These are phyloP conservation scores for Hemitrygon akajei DNA, from an alignment of 2,797 vertebrate species.

Conservation along the genomic window DNA sequence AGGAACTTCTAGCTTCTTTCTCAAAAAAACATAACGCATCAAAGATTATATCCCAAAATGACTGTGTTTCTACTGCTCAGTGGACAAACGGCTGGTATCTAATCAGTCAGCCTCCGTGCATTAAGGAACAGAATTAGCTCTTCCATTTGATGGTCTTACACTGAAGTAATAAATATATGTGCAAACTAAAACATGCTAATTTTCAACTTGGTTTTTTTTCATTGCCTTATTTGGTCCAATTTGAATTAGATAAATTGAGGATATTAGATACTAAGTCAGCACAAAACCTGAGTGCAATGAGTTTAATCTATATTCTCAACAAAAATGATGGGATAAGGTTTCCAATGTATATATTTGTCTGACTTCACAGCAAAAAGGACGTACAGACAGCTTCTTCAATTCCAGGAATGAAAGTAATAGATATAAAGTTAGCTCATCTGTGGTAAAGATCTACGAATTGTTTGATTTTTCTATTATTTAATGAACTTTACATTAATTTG, in stretches of 20 bases:
- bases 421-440: background rate
- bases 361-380: background rate
- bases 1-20: background rate
- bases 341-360: slow-evolving; percentile 7
- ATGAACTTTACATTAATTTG: background rate
- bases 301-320: background rate
- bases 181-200: background rate
- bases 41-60: background rate
- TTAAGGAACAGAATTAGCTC: background rate
- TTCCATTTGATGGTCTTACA: background rate
- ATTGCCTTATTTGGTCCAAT: background rate
- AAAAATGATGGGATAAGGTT: background rate
- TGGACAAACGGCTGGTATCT: background rate
- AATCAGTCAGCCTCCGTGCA: background rate
- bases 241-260: background rate
- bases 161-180: background rate
- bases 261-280: background rate
- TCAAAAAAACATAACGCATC: background rate
- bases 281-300: background rate
- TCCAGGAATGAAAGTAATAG: background rate
- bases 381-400: background rate
- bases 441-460: background rate
- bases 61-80: background rate
- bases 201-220: background rate
- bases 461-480: background rate